phyloP scores from a whole-genome alignment of 2,113 vertebrate genomes.

The Choloepus hoffmanni region DNA sequence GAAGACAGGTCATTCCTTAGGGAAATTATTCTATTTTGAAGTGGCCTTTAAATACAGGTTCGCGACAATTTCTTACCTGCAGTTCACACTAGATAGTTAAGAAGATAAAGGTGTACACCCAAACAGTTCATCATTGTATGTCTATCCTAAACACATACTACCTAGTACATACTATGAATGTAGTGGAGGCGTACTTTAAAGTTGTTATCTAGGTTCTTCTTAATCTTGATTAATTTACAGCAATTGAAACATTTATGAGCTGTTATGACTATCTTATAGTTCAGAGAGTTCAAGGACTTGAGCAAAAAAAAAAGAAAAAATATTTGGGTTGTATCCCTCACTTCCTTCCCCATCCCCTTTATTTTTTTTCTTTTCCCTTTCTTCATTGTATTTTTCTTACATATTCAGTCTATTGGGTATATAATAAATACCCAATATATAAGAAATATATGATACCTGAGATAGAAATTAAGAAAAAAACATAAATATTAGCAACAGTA shows the following conservation, averaged over 20 bases:
- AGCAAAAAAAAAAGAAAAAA: not conserved
- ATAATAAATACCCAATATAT: no score
- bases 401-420: not conserved
- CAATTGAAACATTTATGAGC: conserved; percentile 40
- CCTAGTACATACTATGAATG: not conserved
- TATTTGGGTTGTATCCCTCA: not conserved
- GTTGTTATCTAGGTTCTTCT: not conserved
- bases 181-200: conserved; percentile 17
- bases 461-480: conserved; percentile 45
- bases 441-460: not conserved
- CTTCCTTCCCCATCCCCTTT: not conserved
- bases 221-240: conserved; percentile 28
- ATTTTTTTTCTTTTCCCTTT: conserved; percentile 33
- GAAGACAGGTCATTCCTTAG: not conserved
- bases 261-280: not conserved
- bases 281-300: conserved; percentile 28
- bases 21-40: conserved; percentile 15
- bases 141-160: not conserved
- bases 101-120: not conserved
- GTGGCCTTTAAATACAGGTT: conserved; percentile 39
- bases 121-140: not conserved
- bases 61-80: conserved; percentile 37
- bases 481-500: not conserved
- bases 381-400: conserved; percentile 9
- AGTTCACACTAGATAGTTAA: conserved; percentile 9